Conservation (phyloP, 2,888 invertebrate species). For the Synanthedon formicaeformis region DNA sequence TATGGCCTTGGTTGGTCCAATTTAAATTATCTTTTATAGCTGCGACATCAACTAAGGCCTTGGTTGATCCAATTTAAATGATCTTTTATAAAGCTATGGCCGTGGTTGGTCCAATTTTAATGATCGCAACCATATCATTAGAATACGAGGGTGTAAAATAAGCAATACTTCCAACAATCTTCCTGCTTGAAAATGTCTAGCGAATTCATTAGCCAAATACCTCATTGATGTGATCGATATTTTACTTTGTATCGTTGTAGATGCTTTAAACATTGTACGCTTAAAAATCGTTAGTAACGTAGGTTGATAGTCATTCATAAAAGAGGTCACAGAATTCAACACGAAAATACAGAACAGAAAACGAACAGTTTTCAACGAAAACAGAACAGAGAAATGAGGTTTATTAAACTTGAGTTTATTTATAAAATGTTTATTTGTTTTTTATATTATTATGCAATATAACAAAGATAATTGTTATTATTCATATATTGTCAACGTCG, state of each 20-base stretch:
- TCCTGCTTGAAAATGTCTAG: constrained; percentile 13
- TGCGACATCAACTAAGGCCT: too few species aligned
- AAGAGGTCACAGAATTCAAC: too few species aligned
- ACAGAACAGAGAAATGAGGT: too few species aligned
- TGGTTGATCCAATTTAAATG: constrained; percentile 25
- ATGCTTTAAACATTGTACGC: not conserved
- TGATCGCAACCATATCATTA: constrained; percentile 48
- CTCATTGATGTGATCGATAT: constrained; percentile 5
- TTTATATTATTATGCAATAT: too few species aligned
- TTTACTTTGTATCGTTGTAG: not conserved
- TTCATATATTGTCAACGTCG: too few species aligned
- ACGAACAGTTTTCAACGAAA: too few species aligned
- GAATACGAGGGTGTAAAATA: constrained; percentile 26
- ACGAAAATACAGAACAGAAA: too few species aligned
- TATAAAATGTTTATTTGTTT: too few species aligned
- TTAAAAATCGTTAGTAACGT: not conserved
- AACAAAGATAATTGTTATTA: too few species aligned
- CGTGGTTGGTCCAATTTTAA: constrained; percentile 23
- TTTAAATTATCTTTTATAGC: constrained; percentile 24
- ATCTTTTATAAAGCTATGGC: constrained; percentile 10
- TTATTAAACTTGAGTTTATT: too few species aligned
- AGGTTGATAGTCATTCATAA: not conserved
- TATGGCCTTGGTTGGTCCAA: constrained; percentile 11
- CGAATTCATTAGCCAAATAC: constrained; percentile 11
- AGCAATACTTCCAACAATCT: constrained; percentile 25